Conservation (phyloP, 2,888 invertebrate genomes). For the Spicauda simplicius region DNA sequence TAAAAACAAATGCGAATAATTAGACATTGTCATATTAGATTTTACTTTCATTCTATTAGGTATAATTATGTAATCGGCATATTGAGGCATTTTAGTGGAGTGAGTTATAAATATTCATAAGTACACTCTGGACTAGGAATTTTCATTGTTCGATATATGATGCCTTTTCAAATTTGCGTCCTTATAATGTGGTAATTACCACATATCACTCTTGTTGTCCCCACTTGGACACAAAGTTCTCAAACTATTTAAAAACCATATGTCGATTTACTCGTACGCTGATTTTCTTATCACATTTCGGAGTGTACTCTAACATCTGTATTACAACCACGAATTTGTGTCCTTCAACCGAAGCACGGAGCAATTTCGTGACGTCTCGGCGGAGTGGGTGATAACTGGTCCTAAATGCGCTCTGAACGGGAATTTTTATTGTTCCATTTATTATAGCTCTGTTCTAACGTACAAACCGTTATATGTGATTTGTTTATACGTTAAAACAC, state of each 20-base stretch:
- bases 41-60: no score
- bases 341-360: constrained; percentile 18
- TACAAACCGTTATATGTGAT: constrained; percentile 10
- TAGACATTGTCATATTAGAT: no score
- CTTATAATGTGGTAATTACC: no score
- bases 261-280: no score
- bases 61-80: no score
- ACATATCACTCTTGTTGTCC: no score
- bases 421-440: constrained; percentile 34
- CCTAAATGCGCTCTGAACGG: constrained; percentile 30
- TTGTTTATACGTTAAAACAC: background rate
- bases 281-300: no score
- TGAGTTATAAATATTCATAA: constrained; percentile 24
- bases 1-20: no score
- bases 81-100: constrained; percentile 24
- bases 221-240: no score
- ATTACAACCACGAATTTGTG: constrained; percentile 6
- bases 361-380: constrained; percentile 24
- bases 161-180: constrained; percentile 14
- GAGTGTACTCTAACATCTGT: background rate
- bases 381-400: constrained; percentile 27
- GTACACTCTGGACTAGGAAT: constrained; percentile 28
- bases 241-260: no score
- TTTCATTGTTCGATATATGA: constrained; percentile 32
- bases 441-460: constrained; percentile 19